Percentiles rank a stretch among this genome's conserved stretches.
These are phyloP conservation scores for Sesia apiformis DNA, from an alignment of 2,888 invertebrate species.

Conservation along the genomic window DNA sequence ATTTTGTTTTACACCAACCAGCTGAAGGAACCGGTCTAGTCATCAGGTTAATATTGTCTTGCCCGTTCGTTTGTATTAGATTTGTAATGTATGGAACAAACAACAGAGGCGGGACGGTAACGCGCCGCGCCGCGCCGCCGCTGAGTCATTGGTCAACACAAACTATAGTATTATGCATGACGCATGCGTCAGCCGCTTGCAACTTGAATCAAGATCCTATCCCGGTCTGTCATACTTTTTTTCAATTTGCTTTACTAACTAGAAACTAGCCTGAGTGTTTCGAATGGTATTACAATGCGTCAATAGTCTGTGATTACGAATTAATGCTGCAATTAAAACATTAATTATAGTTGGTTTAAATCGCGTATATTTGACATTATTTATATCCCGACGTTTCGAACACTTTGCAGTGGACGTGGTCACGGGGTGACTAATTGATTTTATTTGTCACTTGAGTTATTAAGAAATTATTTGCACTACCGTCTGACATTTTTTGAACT, in stretches of 20 bases:
- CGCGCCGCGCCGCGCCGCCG: slow-evolving; percentile 3
- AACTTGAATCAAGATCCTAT: slow-evolving; percentile 28
- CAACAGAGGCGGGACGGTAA: slow-evolving; percentile 14
- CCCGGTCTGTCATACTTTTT: slow-evolving; percentile 12
- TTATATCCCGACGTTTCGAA: too few species aligned
- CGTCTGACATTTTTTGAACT: too few species aligned
- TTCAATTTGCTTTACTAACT: background rate
- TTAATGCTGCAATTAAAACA: too few species aligned
- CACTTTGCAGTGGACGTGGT: too few species aligned
- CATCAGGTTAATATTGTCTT: slow-evolving; percentile 15
- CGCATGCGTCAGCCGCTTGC: slow-evolving; percentile 23
- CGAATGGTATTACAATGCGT: too few species aligned
- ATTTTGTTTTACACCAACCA: background rate
- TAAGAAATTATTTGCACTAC: too few species aligned
- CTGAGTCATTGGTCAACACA: slow-evolving; percentile 28
- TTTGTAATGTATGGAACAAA: background rate
- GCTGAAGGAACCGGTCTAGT: slow-evolving; percentile 11
- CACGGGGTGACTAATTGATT: too few species aligned
- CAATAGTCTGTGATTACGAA: too few species aligned
- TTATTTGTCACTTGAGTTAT: too few species aligned
- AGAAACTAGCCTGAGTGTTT: too few species aligned
- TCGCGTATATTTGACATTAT: too few species aligned
- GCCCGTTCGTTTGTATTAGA: slow-evolving; percentile 20
- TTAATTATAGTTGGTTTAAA: too few species aligned
- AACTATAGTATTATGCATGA: slow-evolving; percentile 14